Percentiles rank a stretch among this genome's conserved stretches.
phyloP scores from a whole-genome alignment of 2,888 invertebrate genomes.

The Pheosia tremula region DNA sequence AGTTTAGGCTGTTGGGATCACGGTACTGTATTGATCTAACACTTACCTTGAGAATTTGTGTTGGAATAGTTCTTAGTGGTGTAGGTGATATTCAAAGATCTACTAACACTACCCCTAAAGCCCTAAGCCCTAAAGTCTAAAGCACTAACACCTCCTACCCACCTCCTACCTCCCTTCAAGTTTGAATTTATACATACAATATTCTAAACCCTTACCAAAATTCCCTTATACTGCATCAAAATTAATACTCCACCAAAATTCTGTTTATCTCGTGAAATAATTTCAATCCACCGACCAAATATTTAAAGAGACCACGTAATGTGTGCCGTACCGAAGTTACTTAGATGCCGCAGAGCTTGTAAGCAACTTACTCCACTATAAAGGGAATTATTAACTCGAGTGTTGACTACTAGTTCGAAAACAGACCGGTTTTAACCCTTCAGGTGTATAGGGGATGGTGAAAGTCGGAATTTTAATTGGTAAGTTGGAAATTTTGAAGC shows the following conservation, averaged over 20 bases:
- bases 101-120: too few relatives aligned
- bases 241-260: constrained; percentile 28
- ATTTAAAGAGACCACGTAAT: constrained; percentile 46
- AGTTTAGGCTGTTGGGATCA: not conserved
- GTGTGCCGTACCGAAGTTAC: constrained; percentile 42
- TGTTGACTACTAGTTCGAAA: constrained; percentile 40
- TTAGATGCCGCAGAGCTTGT: constrained; percentile 38
- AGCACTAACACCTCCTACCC: too few relatives aligned
- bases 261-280: constrained; percentile 36
- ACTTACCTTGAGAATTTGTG: too few relatives aligned
- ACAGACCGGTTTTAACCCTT: constrained; percentile 40
- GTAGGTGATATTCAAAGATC: too few relatives aligned
- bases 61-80: too few relatives aligned
- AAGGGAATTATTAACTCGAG: constrained; percentile 51
- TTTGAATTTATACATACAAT: not conserved
- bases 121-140: too few relatives aligned
- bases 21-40: too few relatives aligned
- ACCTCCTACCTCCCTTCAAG: not conserved
- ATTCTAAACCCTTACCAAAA: constrained; percentile 17
- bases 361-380: constrained; percentile 45
- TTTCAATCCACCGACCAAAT: constrained; percentile 41
- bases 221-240: constrained; percentile 18
- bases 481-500: constrained; percentile 37
- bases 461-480: constrained; percentile 48
- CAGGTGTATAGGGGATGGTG: constrained; percentile 37